These are phyloP conservation scores for Dasyurus viverrinus DNA, from an alignment of 2,113 vertebrate species.

Conservation along the genomic window DNA sequence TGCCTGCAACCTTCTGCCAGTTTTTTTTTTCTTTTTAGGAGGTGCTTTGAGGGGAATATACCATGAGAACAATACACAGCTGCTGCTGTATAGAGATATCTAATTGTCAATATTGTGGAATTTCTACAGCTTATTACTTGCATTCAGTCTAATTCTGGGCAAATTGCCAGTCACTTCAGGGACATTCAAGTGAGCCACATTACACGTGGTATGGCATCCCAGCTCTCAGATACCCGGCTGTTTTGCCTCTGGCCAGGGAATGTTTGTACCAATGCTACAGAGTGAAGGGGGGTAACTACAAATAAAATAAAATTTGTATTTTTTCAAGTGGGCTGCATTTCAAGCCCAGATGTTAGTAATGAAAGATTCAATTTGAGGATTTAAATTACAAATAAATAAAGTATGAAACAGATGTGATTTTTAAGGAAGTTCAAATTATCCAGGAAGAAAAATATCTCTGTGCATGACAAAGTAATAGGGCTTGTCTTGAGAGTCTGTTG, in stretches of 20 bases:
- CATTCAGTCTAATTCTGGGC: slow-evolving; percentile 94
- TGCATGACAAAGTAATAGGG: slow-evolving; percentile 92
- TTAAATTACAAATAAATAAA: slow-evolving; percentile 95
- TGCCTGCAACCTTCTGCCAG: slow-evolving; percentile 90
- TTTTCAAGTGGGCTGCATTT: slow-evolving; percentile 93
- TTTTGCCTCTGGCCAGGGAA: slow-evolving; percentile 93
- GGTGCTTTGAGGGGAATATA: slow-evolving; percentile 90
- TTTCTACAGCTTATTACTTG: slow-evolving; percentile 93
- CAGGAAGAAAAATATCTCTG: slow-evolving; percentile 92
- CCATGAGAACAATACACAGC: slow-evolving; percentile 92
- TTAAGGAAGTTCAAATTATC: slow-evolving; percentile 93
- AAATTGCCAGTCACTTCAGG: slow-evolving; percentile 93
- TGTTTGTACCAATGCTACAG: slow-evolving; percentile 88
- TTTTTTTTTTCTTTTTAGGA: slow-evolving; percentile 83
- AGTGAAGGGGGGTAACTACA: slow-evolving; percentile 89
- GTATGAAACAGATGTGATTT: slow-evolving; percentile 94
- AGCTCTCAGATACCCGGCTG: slow-evolving; percentile 92
- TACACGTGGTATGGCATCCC: slow-evolving; percentile 90
- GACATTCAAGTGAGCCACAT: slow-evolving; percentile 92
- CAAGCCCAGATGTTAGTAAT: slow-evolving; percentile 94
- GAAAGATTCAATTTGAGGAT: slow-evolving; percentile 93
- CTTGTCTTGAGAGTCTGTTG: slow-evolving; percentile 91
- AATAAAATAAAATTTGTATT: slow-evolving; percentile 94
- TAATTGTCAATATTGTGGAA: slow-evolving; percentile 94
- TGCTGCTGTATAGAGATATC: slow-evolving; percentile 93